These are phyloP conservation scores for Saguinus imperator DNA, from an alignment of 2,113 vertebrate genomes.

Conservation along the genomic window DNA sequence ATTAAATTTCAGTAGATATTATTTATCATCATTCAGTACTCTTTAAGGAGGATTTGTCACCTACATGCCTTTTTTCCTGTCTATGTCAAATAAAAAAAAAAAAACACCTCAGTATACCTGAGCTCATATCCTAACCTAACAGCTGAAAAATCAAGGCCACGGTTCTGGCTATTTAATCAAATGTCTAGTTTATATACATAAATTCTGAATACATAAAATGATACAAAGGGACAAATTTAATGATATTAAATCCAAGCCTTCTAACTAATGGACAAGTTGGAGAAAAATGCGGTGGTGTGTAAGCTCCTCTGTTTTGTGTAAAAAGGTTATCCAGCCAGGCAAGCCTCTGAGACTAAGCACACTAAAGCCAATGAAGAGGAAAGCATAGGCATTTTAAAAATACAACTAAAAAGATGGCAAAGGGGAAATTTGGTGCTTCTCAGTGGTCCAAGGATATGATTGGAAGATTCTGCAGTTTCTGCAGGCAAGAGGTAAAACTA, in stretches of 20 bases:
- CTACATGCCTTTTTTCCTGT: conserved; percentile 70
- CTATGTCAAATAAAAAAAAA: conserved; percentile 41
- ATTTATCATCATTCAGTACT: conserved; percentile 70
- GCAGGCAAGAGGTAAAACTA: background rate
- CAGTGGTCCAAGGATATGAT: background rate
- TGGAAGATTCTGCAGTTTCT: background rate
- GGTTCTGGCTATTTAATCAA: conserved; percentile 73
- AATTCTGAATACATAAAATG: conserved; percentile 81
- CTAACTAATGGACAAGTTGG: conserved; percentile 67
- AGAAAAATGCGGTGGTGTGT: conserved; percentile 61
- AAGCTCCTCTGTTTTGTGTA: conserved; percentile 74
- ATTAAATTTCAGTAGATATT: conserved; percentile 70
- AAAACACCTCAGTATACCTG: conserved; percentile 67
- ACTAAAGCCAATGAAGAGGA: conserved; percentile 77
- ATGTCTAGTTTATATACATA: conserved; percentile 60
- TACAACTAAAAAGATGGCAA: conserved; percentile 4
- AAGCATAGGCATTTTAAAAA: conserved; percentile 51
- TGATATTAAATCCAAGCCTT: conserved; percentile 76
- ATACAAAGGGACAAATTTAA: conserved; percentile 77
- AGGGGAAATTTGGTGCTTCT: background rate
- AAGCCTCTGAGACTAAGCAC: conserved; percentile 70
- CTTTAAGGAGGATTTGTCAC: conserved; percentile 75
- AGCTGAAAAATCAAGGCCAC: conserved; percentile 79
- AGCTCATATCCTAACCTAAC: conserved; percentile 72
- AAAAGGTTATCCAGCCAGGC: conserved; percentile 72